A percentile compares a stretch with the other conserved stretches of the same genome.
phyloP scores from a whole-genome alignment of 2,797 vertebrate species.

The Toxotes lorentzi region DNA sequence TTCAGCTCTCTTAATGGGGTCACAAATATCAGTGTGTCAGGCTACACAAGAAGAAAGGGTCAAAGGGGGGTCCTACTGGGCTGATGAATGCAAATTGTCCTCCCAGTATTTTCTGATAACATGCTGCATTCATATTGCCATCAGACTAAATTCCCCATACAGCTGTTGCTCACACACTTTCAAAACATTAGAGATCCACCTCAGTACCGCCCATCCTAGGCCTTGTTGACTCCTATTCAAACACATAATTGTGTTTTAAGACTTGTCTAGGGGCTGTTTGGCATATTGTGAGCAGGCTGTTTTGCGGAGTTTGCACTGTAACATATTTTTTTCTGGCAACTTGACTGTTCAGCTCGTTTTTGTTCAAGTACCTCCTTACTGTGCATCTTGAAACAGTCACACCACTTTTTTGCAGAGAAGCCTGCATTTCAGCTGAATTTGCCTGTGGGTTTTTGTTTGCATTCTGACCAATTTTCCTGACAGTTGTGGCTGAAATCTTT shows the following conservation, averaged over 20 bases:
- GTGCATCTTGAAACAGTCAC: background rate
- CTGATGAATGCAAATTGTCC: constrained; percentile 1
- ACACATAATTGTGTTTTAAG: background rate
- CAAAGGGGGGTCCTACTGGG: background rate
- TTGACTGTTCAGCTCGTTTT: background rate
- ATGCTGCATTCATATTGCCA: background rate
- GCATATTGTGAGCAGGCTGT: background rate
- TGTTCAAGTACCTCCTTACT: background rate
- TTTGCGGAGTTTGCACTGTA: background rate
- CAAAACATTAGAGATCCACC: constrained; percentile 12
- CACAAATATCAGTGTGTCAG: background rate
- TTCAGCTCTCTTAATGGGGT: background rate
- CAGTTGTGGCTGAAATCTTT: no score
- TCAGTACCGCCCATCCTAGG: background rate
- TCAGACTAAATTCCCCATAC: background rate
- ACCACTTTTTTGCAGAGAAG: background rate
- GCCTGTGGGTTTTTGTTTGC: no score
- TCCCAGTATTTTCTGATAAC: background rate
- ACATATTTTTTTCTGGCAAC: background rate
- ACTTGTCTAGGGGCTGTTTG: background rate
- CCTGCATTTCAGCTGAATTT: background rate
- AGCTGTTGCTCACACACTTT: background rate
- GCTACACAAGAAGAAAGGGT: background rate
- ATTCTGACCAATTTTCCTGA: no score
- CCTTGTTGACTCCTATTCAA: constrained; percentile 5